Evolutionary conservation across 2,888 invertebrate species (phyloP).

Genomic region (Harmothoe impar): DNA sequence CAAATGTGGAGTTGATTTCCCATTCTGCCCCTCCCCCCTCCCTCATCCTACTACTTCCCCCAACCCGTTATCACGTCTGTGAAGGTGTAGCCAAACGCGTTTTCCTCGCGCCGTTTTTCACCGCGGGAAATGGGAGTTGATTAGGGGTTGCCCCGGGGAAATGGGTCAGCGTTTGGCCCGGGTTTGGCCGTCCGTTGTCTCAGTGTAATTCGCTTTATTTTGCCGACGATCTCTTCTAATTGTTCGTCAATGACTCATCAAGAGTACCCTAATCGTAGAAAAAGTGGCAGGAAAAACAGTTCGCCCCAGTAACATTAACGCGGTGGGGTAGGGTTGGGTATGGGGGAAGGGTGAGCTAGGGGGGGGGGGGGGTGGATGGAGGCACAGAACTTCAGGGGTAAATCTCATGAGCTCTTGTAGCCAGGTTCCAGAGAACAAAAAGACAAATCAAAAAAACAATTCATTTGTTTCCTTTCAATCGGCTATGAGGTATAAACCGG

Average conservation of each 20-base stretch:
- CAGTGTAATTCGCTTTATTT: conserved; percentile 14
- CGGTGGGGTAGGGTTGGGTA: not conserved
- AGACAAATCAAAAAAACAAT: too few relatives aligned
- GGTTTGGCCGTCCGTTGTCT: not conserved
- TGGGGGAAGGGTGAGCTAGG: not conserved
- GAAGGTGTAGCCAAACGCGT: conserved; percentile 5
- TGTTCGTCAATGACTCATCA: conserved; percentile 57
- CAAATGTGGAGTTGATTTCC: not conserved
- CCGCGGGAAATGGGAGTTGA: not conserved
- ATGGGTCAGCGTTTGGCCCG: conserved; percentile 32
- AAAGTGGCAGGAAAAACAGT: conserved; percentile 7
- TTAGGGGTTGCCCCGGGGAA: conserved; percentile 37
- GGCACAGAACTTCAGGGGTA: too few relatives aligned
- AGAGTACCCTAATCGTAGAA: conserved; percentile 36
- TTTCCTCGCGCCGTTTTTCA: conserved; percentile 18
- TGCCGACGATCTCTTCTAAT: conserved; percentile 46
- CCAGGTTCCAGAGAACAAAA: too few relatives aligned
- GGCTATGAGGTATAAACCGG: too few relatives aligned
- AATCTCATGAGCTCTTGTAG: too few relatives aligned
- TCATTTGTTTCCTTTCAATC: too few relatives aligned
- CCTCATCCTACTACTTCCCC: not conserved
- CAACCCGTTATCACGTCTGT: conserved; percentile 29
- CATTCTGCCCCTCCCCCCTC: not conserved
- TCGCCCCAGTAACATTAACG: not conserved
- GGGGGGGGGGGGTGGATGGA: not conserved